Conservation (phyloP, 2,888 invertebrate genomes). For the Sesia bembeciformis region DNA sequence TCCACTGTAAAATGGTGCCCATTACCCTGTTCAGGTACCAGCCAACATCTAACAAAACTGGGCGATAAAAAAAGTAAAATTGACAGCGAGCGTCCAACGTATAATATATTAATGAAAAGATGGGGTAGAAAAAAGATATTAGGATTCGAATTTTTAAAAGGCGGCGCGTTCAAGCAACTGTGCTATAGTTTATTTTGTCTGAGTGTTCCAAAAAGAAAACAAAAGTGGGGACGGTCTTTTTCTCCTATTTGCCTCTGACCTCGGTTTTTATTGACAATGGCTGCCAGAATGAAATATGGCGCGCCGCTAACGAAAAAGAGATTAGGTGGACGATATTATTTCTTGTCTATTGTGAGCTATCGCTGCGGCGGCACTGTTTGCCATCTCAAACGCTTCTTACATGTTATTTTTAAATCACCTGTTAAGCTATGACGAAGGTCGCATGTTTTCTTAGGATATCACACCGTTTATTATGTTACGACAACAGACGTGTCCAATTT, state of each 20-base stretch:
- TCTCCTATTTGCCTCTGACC: slow-evolving; percentile 69
- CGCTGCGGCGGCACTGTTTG: slow-evolving; percentile 43
- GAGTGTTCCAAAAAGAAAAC: slow-evolving; percentile 64
- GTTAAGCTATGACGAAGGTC: slow-evolving; percentile 50
- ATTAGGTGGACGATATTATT: slow-evolving; percentile 65
- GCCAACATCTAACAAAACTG: slow-evolving; percentile 20
- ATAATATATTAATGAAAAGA: slow-evolving; percentile 70
- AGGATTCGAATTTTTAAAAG: slow-evolving; percentile 60
- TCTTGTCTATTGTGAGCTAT: slow-evolving; percentile 35
- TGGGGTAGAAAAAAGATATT: slow-evolving; percentile 47
- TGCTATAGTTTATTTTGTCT: slow-evolving; percentile 62
- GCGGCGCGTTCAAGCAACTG: slow-evolving; percentile 64
- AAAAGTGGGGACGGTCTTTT: slow-evolving; percentile 59
- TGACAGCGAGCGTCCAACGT: slow-evolving; percentile 56
- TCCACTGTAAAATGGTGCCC: slow-evolving; percentile 38
- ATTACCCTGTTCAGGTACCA: slow-evolving; percentile 40
- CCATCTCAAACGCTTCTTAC: slow-evolving; percentile 15
- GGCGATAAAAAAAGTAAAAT: slow-evolving; percentile 41
- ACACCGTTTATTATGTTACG: slow-evolving; percentile 5
- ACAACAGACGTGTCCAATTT: not conserved
- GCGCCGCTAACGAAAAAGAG: slow-evolving; percentile 66
- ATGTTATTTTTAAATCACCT: slow-evolving; percentile 48
- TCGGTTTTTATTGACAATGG: slow-evolving; percentile 69
- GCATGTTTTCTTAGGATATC: slow-evolving; percentile 3
- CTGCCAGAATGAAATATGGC: slow-evolving; percentile 73